phyloP scores from a whole-genome alignment of 2,888 invertebrate species.

The Drosophila demipolita region DNA sequence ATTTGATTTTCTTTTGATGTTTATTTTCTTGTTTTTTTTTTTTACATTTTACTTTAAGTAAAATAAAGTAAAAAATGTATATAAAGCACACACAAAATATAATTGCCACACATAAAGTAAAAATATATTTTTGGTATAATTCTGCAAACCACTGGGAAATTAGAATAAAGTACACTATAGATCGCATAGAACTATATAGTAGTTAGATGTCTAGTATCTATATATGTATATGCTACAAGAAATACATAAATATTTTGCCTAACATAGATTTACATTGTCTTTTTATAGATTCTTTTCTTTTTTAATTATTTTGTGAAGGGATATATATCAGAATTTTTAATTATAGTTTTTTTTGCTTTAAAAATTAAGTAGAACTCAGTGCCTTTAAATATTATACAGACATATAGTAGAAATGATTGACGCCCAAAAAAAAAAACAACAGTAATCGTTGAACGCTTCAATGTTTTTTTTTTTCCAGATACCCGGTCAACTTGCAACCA shows the following conservation, averaged over 20 bases:
- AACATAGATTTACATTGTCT: constrained; percentile 68
- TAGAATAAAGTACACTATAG: constrained; percentile 64
- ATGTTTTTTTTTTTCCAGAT: constrained; percentile 43
- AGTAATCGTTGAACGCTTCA: constrained; percentile 61
- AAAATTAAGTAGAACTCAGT: constrained; percentile 85
- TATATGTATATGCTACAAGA: constrained; percentile 45
- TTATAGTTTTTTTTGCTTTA: constrained; percentile 44
- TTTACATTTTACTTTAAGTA: constrained; percentile 75
- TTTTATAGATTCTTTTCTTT: constrained; percentile 32
- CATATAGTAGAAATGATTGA: constrained; percentile 46
- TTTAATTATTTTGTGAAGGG: constrained; percentile 39
- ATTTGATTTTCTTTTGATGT: constrained; percentile 39
- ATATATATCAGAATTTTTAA: constrained; percentile 42
- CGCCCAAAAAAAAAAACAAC: constrained; percentile 25
- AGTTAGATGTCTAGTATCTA: constrained; percentile 41
- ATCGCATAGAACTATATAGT: constrained; percentile 47
- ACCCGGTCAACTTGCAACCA: constrained; percentile 29
- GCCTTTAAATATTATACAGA: constrained; percentile 81
- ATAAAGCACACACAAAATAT: constrained; percentile 74
- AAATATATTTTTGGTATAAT: constrained; percentile 81
- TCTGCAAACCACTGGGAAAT: constrained; percentile 77
- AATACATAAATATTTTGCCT: constrained; percentile 70
- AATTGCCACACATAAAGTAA: constrained; percentile 82
- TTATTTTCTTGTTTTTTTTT: constrained; percentile 21
- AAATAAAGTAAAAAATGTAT: constrained; percentile 65